Evolutionary conservation across 2,797 vertebrate species (phyloP), one percentile per base, ranked within the genome.

Genomic region (Gobio occitaniae): DNA sequence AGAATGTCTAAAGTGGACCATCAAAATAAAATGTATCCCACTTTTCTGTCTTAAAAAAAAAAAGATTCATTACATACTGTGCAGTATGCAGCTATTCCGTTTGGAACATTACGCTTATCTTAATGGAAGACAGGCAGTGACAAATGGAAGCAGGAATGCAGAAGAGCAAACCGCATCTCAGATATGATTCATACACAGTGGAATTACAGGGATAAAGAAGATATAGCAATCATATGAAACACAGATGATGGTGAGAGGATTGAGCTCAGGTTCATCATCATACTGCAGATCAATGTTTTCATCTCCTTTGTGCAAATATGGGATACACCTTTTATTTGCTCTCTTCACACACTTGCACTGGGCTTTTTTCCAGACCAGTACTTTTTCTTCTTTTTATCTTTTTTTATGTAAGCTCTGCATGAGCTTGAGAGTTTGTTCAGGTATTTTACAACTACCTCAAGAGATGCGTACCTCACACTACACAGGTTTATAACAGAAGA

Each of bases 111-210:
- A 50, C 0, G 1, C 19, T 76, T 76, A 77, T 83, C 72, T 77
- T 77, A 65, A 83, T 54, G 11, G 48, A 68, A 68, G 81, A 52
- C 59, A 63, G 41, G 25, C 68, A 75, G 21, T 83, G 82, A 77
- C 36, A 77, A 83, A 77, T 77, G 32, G 29, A 54, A 66, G 82
- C 61, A 68, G 48, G 15, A 65, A 77, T 68, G 32, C 61, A 56
- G 36, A 76, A 77, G n/a, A 77, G 12, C 48, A 54, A 83, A 77
- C 72, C n/a, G 0, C 29, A 76, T 41, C 47, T 65, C 36, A 4
- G 19, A 83, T 83, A 52, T 54, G 71, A 44, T 76, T 54, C 21
- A 77, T 21, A 68, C 21, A 44, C 72, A 77, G 71, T 50, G 71
- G 72, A 83, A 83, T 56, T 77, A 54, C 61, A 68, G 16, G n/a